Evolutionary conservation across 2,113 vertebrate genomes (phyloP).

Genomic region (Athene cunicularia): DNA sequence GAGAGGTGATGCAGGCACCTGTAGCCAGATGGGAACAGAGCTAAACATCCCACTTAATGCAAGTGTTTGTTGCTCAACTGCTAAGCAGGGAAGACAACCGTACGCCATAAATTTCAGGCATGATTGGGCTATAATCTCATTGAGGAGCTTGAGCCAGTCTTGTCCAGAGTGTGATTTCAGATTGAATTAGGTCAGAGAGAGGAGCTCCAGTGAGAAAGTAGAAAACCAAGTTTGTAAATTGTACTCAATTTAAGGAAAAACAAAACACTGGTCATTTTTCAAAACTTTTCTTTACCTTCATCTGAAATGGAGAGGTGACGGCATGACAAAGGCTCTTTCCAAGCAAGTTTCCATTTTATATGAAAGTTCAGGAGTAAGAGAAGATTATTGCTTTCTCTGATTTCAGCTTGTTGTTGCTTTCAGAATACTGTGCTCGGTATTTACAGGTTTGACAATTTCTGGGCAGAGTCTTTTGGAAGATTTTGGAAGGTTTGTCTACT

Average conservation of each 20-base stretch:
- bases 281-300: not conserved
- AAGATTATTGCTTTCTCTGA: not conserved
- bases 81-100: not conserved
- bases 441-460: not conserved
- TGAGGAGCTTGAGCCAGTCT: not conserved
- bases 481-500: not conserved
- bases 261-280: not conserved
- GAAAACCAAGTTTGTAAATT: not conserved
- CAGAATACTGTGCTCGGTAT: fast-evolving
- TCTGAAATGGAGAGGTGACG: not conserved
- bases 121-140: not conserved
- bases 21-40: not conserved
- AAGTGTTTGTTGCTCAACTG: not conserved
- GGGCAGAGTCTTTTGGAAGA: not conserved
- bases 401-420: not conserved
- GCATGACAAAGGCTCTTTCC: not conserved
- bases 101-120: not conserved
- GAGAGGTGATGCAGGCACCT: slow-evolving; percentile 21
- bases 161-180: not conserved
- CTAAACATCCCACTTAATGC: not conserved
- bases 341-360: not conserved
- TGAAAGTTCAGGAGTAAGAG: not conserved
- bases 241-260: not conserved
- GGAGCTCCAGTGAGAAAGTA: not conserved
- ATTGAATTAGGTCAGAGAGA: not conserved